phyloP scores from a whole-genome alignment of 1,140 invertebrate species.

The Drosophila pallidifrons region DNA sequence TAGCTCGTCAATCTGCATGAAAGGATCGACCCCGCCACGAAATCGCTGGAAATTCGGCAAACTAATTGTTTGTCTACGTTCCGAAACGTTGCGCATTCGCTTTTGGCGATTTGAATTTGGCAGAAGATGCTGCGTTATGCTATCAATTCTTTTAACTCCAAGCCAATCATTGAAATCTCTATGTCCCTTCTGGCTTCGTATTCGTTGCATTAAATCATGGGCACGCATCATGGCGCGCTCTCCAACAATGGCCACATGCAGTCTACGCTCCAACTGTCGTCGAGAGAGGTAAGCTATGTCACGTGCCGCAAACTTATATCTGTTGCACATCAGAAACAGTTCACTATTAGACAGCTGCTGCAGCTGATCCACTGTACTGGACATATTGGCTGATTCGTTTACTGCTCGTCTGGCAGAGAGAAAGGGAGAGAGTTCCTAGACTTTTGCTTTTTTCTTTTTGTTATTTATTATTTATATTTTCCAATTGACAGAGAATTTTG shows the following conservation, averaged over 20 bases:
- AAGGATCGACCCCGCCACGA: constrained; percentile 20
- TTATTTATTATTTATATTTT: not conserved
- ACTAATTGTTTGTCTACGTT: not conserved
- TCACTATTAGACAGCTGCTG: constrained; percentile 34
- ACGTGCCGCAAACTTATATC: constrained; percentile 14
- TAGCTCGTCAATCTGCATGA: not conserved
- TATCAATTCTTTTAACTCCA: not conserved
- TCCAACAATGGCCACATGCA: constrained; percentile 56
- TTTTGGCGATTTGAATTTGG: not conserved
- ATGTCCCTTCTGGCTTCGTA: not conserved
- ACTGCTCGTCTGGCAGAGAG: not conserved
- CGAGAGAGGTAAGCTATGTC: constrained; percentile 23
- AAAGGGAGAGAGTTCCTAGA: not conserved
- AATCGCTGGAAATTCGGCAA: constrained; percentile 3
- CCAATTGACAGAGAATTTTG: constrained; percentile 19
- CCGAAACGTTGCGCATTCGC: not conserved
- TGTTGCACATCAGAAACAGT: constrained; percentile 46
- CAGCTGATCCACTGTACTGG: constrained; percentile 24
- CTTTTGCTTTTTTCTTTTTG: not conserved
- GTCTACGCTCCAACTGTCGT: constrained; percentile 31
- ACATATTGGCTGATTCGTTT: constrained; percentile 13
- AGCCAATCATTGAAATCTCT: not conserved
- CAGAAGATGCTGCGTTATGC: not conserved
- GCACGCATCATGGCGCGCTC: constrained; percentile 51
- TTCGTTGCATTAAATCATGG: constrained; percentile 22